phyloP scores from a whole-genome alignment of 92 coral and sea anemone genomes.

The Parazoanthus atlanticus region DNA sequence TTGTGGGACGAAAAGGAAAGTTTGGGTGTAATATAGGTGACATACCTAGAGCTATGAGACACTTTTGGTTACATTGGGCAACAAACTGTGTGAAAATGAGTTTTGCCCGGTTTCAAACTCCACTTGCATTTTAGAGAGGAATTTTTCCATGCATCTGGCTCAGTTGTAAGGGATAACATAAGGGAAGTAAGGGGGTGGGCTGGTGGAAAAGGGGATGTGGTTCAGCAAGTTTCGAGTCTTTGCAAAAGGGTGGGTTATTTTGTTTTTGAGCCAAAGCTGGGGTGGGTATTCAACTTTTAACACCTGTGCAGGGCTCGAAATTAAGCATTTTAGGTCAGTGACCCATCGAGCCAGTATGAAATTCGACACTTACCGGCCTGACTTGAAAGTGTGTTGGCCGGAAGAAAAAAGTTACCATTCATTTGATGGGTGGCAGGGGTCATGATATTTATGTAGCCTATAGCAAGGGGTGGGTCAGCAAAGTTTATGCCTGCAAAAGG shows the following conservation, averaged over 20 bases:
- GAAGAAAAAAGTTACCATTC: conserved; percentile 2
- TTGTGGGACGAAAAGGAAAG: conserved; percentile 31
- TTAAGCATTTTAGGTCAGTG: conserved; percentile 3
- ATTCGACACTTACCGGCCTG: conserved; percentile 8
- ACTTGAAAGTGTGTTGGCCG: not conserved
- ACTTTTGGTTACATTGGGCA: not conserved
- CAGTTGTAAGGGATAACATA: conserved; percentile 6
- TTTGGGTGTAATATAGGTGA: conserved; percentile 8
- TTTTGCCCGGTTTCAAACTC: not conserved
- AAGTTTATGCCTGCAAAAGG: not conserved
- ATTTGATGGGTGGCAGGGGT: conserved; percentile 4
- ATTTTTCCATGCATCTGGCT: conserved; percentile 13
- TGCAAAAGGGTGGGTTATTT: not conserved
- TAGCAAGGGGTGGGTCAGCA: conserved; percentile 1
- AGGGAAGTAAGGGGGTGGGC: no score
- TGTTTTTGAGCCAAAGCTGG: conserved; percentile 12
- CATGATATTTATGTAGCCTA: conserved; percentile 4
- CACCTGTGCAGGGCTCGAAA: conserved; percentile 12
- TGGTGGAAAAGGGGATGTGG: conserved; percentile 4
- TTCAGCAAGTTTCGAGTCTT: conserved; percentile 1
- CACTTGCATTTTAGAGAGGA: no score
- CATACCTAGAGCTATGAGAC: conserved; percentile 9
- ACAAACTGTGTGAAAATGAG: conserved; percentile 1
- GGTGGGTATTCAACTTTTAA: conserved; percentile 2
- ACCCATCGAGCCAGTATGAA: conserved; percentile 6